Evolutionary conservation across 92 coral and sea anemone genomes (phyloP).

Genomic region (Metridium senile): DNA sequence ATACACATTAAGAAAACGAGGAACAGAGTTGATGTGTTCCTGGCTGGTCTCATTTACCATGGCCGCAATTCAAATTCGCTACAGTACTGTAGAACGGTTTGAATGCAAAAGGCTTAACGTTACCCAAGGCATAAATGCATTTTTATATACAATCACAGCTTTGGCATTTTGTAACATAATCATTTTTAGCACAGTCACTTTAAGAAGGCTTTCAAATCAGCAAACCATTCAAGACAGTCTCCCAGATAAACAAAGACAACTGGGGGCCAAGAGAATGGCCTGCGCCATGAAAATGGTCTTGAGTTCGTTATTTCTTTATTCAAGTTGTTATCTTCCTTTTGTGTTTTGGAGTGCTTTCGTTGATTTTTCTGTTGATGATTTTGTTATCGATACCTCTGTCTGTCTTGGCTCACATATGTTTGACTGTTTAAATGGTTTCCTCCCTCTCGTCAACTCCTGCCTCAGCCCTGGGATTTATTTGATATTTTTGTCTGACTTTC

Average conservation of each 20-base stretch:
- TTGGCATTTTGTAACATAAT: too few species aligned
- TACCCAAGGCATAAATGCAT: too few species aligned
- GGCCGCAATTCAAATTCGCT: too few species aligned
- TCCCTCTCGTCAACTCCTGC: neutral
- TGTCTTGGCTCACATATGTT: neutral
- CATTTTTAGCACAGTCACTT: neutral
- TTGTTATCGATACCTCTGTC: neutral
- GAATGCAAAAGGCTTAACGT: neutral
- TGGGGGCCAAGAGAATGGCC: neutral
- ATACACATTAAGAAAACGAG: too few species aligned
- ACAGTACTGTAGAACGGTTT: too few species aligned
- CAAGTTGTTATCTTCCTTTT: neutral
- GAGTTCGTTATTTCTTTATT: neutral
- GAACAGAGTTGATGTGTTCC: too few species aligned
- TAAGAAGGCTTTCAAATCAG: neutral
- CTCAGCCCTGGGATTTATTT: neutral
- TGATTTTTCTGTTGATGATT: neutral
- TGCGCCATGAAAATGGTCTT: conserved; percentile 1
- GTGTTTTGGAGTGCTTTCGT: neutral
- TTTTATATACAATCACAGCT: too few species aligned
- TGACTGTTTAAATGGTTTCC: neutral
- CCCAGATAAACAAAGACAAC: neutral
- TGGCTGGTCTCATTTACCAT: too few species aligned
- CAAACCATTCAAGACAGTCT: neutral
- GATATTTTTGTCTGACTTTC: neutral